These are phyloP conservation scores for Bruchidius siliquastri DNA, from an alignment of 2,888 invertebrate genomes.

Conservation along the genomic window DNA sequence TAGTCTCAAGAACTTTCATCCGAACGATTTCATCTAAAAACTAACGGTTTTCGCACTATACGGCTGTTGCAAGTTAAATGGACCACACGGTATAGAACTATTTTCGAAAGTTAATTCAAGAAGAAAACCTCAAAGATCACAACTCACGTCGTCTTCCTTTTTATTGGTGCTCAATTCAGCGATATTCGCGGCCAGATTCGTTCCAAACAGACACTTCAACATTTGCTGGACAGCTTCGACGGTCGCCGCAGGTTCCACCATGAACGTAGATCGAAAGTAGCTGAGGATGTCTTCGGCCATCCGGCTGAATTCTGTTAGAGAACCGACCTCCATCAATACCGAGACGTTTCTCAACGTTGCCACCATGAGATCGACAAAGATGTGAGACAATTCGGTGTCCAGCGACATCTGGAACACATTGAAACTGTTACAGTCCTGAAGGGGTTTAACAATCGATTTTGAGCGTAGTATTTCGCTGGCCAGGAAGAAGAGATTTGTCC, in stretches of 20 bases:
- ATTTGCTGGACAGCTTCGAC: slow-evolving; percentile 75
- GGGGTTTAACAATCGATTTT: not conserved
- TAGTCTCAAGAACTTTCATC: too few species aligned
- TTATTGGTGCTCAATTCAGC: slow-evolving; percentile 30
- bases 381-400: slow-evolving; percentile 70
- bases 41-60: too few species aligned
- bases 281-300: slow-evolving; percentile 76
- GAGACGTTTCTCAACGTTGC: slow-evolving; percentile 63
- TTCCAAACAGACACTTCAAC: slow-evolving; percentile 69
- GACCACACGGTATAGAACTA: too few species aligned
- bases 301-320: slow-evolving; percentile 64
- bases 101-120: too few species aligned
- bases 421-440: too few species aligned
- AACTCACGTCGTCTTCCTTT: not conserved
- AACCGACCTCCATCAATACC: slow-evolving; percentile 65
- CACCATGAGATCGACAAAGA: slow-evolving; percentile 64
- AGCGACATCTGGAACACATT: slow-evolving; percentile 62
- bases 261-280: slow-evolving; percentile 69
- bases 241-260: slow-evolving; percentile 63
- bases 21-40: too few species aligned
- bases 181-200: slow-evolving; percentile 59
- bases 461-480: too few species aligned
- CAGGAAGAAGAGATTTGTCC: too few species aligned
- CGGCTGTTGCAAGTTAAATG: too few species aligned
- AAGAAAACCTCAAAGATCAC: too few species aligned